Percentiles rank a stretch among this genome's conserved stretches.
Evolutionary conservation across 2,113 vertebrate species (phyloP).

Genomic region (Pontoporia blainvillei): DNA sequence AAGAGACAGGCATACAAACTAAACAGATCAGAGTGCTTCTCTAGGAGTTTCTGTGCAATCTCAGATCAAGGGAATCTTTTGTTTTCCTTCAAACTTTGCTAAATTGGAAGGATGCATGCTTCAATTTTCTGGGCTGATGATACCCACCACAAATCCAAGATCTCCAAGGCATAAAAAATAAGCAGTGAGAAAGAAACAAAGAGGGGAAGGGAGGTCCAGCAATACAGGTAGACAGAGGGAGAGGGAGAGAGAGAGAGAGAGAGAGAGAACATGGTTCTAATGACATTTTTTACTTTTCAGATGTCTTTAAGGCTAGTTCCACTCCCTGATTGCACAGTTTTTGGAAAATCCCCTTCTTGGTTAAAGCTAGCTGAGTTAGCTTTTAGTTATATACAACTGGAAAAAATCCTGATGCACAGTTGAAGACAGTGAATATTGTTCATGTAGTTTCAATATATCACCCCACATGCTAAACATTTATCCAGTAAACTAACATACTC

Average conservation of each 20-base stretch:
- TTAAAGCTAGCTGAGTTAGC: not conserved
- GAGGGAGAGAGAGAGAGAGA: not conserved
- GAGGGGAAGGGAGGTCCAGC: fast-evolving
- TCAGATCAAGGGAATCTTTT: not conserved
- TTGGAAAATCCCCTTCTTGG: not conserved
- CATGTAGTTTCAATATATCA: not conserved
- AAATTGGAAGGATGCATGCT: not conserved
- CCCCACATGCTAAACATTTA: not conserved
- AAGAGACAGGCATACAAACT: not conserved
- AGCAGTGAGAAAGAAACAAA: not conserved
- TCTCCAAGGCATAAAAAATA: not conserved
- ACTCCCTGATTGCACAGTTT: not conserved
- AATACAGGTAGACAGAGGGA: not conserved
- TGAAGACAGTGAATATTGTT: not conserved
- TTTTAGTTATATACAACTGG: not conserved
- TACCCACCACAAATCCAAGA: not conserved
- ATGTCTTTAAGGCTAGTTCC: not conserved
- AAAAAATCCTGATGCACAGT: not conserved
- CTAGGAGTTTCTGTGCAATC: not conserved
- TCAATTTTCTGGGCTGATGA: not conserved
- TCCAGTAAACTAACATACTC: not conserved
- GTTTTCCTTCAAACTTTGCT: not conserved
- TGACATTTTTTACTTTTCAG: not conserved
- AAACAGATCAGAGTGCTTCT: not conserved
- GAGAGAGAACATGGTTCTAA: not conserved